Evolutionary conservation across 2,113 vertebrate genomes (phyloP).

Genomic region (Danio rerio): DNA sequence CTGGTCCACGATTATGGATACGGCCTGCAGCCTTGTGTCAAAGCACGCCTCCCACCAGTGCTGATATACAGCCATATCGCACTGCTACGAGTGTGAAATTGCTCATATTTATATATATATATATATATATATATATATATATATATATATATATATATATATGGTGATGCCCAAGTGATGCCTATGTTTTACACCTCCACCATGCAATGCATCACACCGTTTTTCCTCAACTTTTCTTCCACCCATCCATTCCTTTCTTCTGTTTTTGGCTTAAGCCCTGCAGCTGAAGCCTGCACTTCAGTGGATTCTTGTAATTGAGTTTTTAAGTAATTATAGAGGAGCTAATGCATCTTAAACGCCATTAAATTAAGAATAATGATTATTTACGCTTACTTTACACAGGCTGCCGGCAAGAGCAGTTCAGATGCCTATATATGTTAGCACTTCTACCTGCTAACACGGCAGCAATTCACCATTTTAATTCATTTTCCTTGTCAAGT

Average conservation of each 20-base stretch:
- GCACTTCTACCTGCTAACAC: neutral
- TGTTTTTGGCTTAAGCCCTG: constrained; percentile 71
- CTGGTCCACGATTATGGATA: no score
- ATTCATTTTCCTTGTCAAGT: neutral
- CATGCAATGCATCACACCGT: neutral
- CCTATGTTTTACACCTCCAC: neutral
- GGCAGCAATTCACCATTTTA: neutral
- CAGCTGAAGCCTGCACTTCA: constrained; percentile 72
- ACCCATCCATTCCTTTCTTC: constrained; percentile 70
- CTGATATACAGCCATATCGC: no score
- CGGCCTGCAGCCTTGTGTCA: no score
- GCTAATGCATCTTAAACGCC: constrained; percentile 78
- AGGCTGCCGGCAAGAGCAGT: neutral
- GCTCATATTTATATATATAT: no score
- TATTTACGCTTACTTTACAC: constrained; percentile 64
- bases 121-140: no score
- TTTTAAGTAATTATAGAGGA: constrained; percentile 77
- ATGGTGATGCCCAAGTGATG: neutral
- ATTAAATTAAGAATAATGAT: constrained; percentile 79
- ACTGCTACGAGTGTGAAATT: no score
- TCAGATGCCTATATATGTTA: neutral
- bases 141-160: no score
- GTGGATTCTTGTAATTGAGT: constrained; percentile 78
- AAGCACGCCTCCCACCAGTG: no score
- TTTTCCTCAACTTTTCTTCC: neutral